These are phyloP conservation scores for Ophion slaviceki DNA, from an alignment of 2,888 invertebrate genomes.

Conservation along the genomic window DNA sequence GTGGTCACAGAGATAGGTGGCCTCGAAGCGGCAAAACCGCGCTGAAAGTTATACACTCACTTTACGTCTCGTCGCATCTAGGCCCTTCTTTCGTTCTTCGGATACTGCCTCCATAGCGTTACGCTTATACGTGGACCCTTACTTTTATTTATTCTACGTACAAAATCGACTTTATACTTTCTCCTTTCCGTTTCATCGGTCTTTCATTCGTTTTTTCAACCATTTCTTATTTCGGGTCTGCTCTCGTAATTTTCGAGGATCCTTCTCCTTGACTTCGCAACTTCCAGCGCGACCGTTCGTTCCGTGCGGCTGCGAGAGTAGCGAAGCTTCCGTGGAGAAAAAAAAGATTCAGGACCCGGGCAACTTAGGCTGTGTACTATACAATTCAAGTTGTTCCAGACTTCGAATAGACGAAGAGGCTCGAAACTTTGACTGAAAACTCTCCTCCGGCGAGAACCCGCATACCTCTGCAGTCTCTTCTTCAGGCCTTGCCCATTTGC, in stretches of 20 bases:
- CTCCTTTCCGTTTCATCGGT: conserved; percentile 31
- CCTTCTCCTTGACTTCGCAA: conserved; percentile 37
- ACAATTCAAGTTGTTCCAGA: conserved; percentile 54
- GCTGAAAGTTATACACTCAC: conserved; percentile 62
- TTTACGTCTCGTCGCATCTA: conserved; percentile 48
- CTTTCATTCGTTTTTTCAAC: background rate
- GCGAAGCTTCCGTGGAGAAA: background rate
- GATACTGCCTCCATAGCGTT: background rate
- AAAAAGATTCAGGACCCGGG: conserved; percentile 13
- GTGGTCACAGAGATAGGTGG: conserved; percentile 26
- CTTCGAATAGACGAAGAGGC: conserved; percentile 49
- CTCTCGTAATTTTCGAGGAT: conserved; percentile 52
- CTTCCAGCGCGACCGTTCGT: conserved; percentile 23
- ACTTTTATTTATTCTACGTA: conserved; percentile 56
- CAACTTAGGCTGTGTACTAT: conserved; percentile 36
- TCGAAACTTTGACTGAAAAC: conserved; percentile 62
- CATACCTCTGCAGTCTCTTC: conserved; percentile 16
- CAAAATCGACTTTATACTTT: conserved; percentile 51
- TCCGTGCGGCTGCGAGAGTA: conserved; percentile 15
- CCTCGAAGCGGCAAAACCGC: conserved; percentile 28
- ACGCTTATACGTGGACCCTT: conserved; percentile 23
- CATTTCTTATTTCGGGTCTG: conserved; percentile 57
- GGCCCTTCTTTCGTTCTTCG: conserved; percentile 17
- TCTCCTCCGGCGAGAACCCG: conserved; percentile 44
- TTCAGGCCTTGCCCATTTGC: conserved; percentile 5